Percentiles rank a stretch among this genome's conserved stretches.
Conservation (phyloP, 2,797 vertebrate genomes). For the Gouania willdenowi region DNA sequence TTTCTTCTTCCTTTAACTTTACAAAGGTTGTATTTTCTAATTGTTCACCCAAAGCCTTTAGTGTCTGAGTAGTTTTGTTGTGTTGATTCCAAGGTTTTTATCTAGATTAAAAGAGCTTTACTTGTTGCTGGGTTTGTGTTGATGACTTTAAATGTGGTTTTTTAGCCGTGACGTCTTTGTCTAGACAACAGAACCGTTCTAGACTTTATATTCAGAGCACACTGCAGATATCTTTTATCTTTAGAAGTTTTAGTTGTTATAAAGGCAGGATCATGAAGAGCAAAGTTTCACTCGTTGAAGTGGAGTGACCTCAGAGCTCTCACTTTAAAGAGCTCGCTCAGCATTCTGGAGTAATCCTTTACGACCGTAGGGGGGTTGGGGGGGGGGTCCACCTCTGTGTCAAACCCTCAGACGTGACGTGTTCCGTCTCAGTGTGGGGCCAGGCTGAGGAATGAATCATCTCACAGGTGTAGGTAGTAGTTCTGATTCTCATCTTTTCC, state of each 20-base stretch:
- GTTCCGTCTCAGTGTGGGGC: conserved; percentile 11
- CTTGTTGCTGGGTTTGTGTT: conserved; percentile 22
- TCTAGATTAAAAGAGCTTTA: conserved; percentile 36
- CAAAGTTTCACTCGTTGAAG: conserved; percentile 5
- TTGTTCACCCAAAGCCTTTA: too few relatives aligned
- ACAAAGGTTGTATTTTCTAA: too few relatives aligned
- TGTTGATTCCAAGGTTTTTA: too few relatives aligned
- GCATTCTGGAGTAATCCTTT: conserved; percentile 19
- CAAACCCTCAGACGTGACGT: conserved; percentile 32
- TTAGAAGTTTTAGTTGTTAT: conserved; percentile 8
- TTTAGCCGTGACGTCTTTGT: not conserved
- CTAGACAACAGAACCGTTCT: not conserved
- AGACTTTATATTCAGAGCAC: not conserved
- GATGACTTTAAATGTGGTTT: not conserved
- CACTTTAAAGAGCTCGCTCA: conserved; percentile 26
- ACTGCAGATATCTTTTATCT: conserved; percentile 1
- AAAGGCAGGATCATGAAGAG: conserved; percentile 17
- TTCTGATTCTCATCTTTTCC: too few relatives aligned
- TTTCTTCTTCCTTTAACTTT: too few relatives aligned
- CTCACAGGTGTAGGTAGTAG: not conserved
- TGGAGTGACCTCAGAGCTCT: conserved; percentile 6
- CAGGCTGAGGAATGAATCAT: conserved; percentile 14
- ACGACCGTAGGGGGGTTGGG: conserved; percentile 9
- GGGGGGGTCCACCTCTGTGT: conserved; percentile 4
- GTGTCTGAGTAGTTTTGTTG: too few relatives aligned